phyloP scores from a whole-genome alignment of 2,113 vertebrate genomes.

The Oxyruncus cristatus region DNA sequence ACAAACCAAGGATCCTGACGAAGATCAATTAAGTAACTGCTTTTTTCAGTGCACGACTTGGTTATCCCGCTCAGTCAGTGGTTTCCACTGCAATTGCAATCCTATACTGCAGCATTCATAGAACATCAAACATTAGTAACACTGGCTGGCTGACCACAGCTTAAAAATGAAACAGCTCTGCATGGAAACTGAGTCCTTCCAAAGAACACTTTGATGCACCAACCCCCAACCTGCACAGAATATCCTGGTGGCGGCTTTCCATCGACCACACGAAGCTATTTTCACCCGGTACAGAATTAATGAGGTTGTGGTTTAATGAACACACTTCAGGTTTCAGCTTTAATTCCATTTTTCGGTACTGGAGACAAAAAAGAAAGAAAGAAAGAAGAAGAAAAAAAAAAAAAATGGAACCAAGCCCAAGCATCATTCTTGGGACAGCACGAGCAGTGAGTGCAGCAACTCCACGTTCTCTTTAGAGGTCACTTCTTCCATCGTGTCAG shows the following conservation, averaged over 20 bases:
- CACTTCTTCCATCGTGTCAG: slow-evolving; percentile 9
- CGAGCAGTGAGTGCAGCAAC: slow-evolving; percentile 8
- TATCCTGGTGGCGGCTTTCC: neutral
- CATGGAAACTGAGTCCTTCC: slow-evolving; percentile 26
- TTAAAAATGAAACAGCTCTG: slow-evolving; percentile 23
- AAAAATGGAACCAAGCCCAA: slow-evolving; percentile 3
- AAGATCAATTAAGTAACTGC: slow-evolving; percentile 56
- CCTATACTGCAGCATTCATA: slow-evolving; percentile 30
- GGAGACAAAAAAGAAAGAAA: neutral
- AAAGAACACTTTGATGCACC: neutral
- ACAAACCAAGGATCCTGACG: slow-evolving; percentile 24
- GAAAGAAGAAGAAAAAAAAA: too few species aligned
- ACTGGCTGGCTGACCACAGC: slow-evolving; percentile 58
- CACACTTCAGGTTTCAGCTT: slow-evolving; percentile 38
- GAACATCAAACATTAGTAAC: slow-evolving; percentile 44
- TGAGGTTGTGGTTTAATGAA: neutral
- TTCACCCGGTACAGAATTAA: slow-evolving; percentile 17
- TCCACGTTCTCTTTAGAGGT: slow-evolving; percentile 12
- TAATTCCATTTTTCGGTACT: slow-evolving; percentile 32
- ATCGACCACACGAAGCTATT: slow-evolving; percentile 25
- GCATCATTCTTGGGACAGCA: neutral
- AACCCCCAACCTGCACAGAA: neutral
- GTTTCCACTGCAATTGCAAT: slow-evolving; percentile 43
- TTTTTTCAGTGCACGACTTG: slow-evolving; percentile 41
- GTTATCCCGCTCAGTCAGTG: slow-evolving; percentile 7